Evolutionary conservation across 2,797 vertebrate genomes (phyloP), one percentile per base, ranked within the genome.

Genomic region (Sebastes trivittatus): DNA sequence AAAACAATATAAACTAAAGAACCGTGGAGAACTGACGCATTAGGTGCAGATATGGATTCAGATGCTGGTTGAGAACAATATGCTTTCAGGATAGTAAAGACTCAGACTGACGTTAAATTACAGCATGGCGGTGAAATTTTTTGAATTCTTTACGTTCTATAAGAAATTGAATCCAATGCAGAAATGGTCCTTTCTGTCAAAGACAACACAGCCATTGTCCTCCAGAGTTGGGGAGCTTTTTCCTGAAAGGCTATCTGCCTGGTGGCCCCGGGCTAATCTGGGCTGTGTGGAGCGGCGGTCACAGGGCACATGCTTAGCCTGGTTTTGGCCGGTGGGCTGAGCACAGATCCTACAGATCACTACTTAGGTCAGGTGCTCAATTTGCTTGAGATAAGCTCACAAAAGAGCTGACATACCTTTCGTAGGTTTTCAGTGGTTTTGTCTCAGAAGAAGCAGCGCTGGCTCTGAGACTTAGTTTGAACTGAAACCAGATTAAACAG

Each of bases 151-250:
- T 77, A 46, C 56, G 71, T 81, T 74, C 80, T 36, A 89, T 56
- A 81, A 80, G 93, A 95, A 93, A 93, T 83, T 85, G 83, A 94
- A 94, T 89, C 89, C 86, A 85, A 91, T 77, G 79, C 86, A 93
- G 89, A 94, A 94, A 93, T 88, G 82, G 82, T 91, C 93, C 89
- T 88, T 90, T 95, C 82, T 83, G 80, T 93, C 82, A 77, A 68
- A 91, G 86, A 96, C 95, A 96, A 95, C 84, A 91, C 89, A 59
- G 78, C 92, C 92, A 95, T 95, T 96, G 96, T 96, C 88, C 93
- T 87, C 75, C 64, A 69, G 87, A 69, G 78, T 82, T 80, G 78
- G 79, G 80, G 77, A 92, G 81, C 76, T 58, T 74, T 64, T 83
- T 85, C 76, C 85, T 92, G 90, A 95, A 95, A 95, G 94, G 87